Evolutionary conservation across 2,113 vertebrate genomes (phyloP).

Genomic region (Pao palembangensis): DNA sequence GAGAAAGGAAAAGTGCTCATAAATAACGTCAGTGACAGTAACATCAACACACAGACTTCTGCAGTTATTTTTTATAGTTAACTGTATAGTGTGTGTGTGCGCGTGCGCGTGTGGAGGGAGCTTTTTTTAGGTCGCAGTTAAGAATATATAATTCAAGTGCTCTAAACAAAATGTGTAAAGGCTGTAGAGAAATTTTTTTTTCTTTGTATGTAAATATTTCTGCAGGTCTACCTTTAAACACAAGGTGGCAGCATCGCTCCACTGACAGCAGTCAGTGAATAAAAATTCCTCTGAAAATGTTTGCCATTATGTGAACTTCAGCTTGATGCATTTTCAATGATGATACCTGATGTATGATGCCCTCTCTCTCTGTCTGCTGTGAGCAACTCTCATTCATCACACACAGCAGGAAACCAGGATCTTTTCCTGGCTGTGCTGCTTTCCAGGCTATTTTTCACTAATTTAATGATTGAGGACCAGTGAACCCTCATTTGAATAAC

Average conservation of each 20-base stretch:
- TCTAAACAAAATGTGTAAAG: background rate
- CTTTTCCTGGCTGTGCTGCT: slow-evolving; percentile 16
- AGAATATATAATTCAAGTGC: no score
- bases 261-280: background rate
- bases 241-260: slow-evolving; percentile 36
- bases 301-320: no score
- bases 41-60: no score
- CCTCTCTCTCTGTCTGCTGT: background rate
- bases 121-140: background rate
- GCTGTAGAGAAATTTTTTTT: no score
- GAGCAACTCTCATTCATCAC: slow-evolving; percentile 29
- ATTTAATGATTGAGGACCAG: slow-evolving; percentile 26
- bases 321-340: no score
- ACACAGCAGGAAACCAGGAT: slow-evolving; percentile 16
- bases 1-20: no score
- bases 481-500: slow-evolving; percentile 5
- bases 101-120: background rate
- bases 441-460: slow-evolving; percentile 20
- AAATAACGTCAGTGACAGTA: no score
- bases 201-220: no score
- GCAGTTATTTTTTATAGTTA: no score
- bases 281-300: background rate
- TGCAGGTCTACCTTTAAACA: slow-evolving; percentile 18
- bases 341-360: slow-evolving; percentile 20
- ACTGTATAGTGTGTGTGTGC: no score